These are phyloP conservation scores for Leucosticte australis DNA, from an alignment of 2,113 vertebrate genomes.

Conservation along the genomic window DNA sequence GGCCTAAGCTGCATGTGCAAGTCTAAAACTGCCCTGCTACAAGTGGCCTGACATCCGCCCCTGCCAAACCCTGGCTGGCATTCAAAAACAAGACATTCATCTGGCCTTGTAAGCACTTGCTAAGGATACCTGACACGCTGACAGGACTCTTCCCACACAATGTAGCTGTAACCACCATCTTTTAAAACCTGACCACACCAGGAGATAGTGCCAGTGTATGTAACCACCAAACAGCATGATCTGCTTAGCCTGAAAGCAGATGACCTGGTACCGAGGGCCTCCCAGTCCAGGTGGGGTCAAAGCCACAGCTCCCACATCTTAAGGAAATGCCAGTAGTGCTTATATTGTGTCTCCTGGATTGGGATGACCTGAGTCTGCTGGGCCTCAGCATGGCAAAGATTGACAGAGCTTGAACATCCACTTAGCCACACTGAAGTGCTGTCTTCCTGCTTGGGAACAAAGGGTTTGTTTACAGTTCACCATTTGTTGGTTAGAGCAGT, in stretches of 20 bases:
- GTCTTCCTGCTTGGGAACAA: background rate
- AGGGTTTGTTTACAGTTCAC: background rate
- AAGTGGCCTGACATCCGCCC: background rate
- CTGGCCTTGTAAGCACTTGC: background rate
- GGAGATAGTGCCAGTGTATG: rapidly evolving
- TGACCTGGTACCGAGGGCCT: background rate
- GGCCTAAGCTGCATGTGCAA: background rate
- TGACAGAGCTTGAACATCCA: background rate
- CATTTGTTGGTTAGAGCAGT: background rate
- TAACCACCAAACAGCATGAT: rapidly evolving
- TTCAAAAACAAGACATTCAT: background rate
- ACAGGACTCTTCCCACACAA: background rate
- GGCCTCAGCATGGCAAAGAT: background rate
- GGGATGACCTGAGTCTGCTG: background rate
- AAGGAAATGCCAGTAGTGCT: background rate
- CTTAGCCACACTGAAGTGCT: background rate
- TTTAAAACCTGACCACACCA: background rate
- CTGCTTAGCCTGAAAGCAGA: background rate
- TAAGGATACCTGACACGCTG: background rate
- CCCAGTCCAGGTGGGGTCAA: background rate
- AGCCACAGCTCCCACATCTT: background rate
- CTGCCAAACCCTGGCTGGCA: background rate
- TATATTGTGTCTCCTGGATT: background rate
- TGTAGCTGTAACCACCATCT: background rate
- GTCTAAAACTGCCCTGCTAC: background rate